A percentile compares a stretch with the other conserved stretches of the same genome.
phyloP scores from a whole-genome alignment of 2,113 vertebrate genomes.

The Maylandia zebra region DNA sequence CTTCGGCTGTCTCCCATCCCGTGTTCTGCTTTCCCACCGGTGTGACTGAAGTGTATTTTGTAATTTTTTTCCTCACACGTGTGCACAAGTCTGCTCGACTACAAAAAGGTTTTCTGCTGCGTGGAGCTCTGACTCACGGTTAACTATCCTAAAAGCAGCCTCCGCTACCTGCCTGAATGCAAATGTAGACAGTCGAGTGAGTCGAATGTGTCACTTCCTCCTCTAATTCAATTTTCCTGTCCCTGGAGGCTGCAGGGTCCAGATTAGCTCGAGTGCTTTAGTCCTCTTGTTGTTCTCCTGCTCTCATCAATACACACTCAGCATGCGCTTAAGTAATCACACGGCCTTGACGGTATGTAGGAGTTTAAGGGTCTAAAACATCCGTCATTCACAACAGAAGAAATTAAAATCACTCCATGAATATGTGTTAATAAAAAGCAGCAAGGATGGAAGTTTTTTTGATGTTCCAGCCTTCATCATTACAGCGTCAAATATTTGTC shows the following conservation, averaged over 20 bases:
- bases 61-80: not conserved
- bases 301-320: constrained; percentile 33
- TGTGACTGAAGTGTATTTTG: not conserved
- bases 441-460: constrained; percentile 1
- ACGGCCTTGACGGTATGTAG: not conserved
- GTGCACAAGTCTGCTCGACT: not conserved
- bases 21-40: not conserved
- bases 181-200: constrained; percentile 26
- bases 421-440: constrained; percentile 26
- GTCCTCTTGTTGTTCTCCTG: not conserved
- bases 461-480: not conserved
- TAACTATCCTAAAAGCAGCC: constrained; percentile 13
- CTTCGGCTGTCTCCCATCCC: not conserved
- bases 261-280: constrained; percentile 11
- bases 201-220: constrained; percentile 35
- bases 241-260: constrained; percentile 5
- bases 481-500: constrained; percentile 42
- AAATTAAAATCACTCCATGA: constrained; percentile 28
- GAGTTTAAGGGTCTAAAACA: not conserved
- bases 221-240: constrained; percentile 49
- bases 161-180: constrained; percentile 19
- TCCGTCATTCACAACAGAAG: not conserved
- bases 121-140: constrained; percentile 9
- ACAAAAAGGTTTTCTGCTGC: not conserved
- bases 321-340: constrained; percentile 5